A percentile compares a stretch with the other conserved stretches of the same genome.
These are phyloP conservation scores for Oncorhynchus kisutch DNA, from an alignment of 2,113 vertebrate genomes.

Conservation along the genomic window DNA sequence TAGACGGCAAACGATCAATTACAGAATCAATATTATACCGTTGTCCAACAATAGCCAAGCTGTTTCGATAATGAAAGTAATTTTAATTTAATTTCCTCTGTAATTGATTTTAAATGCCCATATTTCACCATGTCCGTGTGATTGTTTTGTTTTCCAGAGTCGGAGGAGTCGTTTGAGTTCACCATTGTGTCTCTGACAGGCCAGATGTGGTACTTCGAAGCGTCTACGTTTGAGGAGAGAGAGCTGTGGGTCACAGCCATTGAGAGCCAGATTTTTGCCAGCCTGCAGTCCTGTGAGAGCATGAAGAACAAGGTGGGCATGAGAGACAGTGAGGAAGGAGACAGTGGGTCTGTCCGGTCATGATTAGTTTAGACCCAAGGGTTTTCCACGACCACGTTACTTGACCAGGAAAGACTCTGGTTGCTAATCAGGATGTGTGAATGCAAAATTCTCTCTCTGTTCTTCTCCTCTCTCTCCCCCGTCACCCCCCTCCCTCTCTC, in stretches of 20 bases:
- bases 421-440: too few species aligned
- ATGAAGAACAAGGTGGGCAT: constrained; percentile 91
- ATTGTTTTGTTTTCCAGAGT: constrained; percentile 76
- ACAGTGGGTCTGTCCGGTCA: background rate
- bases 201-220: constrained; percentile 98
- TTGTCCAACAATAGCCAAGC: background rate
- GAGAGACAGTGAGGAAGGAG: too few species aligned
- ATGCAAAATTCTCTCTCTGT: background rate
- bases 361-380: too few species aligned
- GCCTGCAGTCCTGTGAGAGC: constrained; percentile 94
- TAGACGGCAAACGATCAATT: background rate
- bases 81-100: too few species aligned
- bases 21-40: background rate
- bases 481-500: constrained; percentile 11
- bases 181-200: constrained; percentile 93
- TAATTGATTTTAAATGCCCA: too few species aligned
- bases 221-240: constrained; percentile 87
- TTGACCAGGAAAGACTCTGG: too few species aligned
- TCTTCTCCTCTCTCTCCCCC: background rate
- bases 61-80: background rate
- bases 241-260: constrained; percentile 96
- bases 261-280: constrained; percentile 97
- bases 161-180: constrained; percentile 96
- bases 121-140: background rate
- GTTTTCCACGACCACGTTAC: too few species aligned